Evolutionary conservation across 2,888 invertebrate genomes (phyloP), one percentile per base, ranked within the genome.

Genomic region (Margaritifera margaritifera): DNA sequence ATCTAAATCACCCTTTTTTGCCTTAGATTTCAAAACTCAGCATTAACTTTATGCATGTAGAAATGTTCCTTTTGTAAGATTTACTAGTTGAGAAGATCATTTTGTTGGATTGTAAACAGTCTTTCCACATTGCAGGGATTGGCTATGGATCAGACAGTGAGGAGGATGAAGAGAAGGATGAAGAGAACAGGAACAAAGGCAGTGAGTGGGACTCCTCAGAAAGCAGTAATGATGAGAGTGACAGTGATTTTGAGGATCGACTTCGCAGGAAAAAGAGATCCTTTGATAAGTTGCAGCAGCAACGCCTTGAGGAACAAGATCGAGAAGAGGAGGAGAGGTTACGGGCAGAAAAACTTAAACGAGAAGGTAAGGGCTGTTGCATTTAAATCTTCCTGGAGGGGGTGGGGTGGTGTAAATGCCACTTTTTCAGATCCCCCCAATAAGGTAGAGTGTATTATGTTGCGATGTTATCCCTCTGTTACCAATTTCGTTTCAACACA

Each of bases 71-170:
- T 51, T 6, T 42, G 19, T 52, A 50, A 25, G 3, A n/a, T 25
- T n/a, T 50, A 24, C 24, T 50, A 51, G 54, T 50, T 54, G 20
- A 60, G 25, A 15, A 31, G 50, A 31, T 50, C 50, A 42, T 53
- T 27, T 60, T 64, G 31, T 54, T 64, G 42, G 50, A 19, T 64
- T 64, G 51, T 50, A 19, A 24, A 19, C 27, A 22, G 62, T 25
- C 22, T 52, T 64, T 42, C 51, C 66, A 24, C 66, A 66, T 71
- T 77, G 50, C 80, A 86, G 86, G 85, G 59, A 61, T 81, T 62
- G 85, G 84, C 57, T 86, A 85, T 71, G 87, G 83, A 31, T 80
- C 81, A 53, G 84, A 75, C 66, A 84, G 83, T 75, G 81, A 79
- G 18, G 74, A 64, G 24, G 77, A 75, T 1, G 67, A 71, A 6